Evolutionary conservation across 2,888 invertebrate species (phyloP), one percentile per base, ranked within the genome.

Genomic region (Megastigmus dorsalis): DNA sequence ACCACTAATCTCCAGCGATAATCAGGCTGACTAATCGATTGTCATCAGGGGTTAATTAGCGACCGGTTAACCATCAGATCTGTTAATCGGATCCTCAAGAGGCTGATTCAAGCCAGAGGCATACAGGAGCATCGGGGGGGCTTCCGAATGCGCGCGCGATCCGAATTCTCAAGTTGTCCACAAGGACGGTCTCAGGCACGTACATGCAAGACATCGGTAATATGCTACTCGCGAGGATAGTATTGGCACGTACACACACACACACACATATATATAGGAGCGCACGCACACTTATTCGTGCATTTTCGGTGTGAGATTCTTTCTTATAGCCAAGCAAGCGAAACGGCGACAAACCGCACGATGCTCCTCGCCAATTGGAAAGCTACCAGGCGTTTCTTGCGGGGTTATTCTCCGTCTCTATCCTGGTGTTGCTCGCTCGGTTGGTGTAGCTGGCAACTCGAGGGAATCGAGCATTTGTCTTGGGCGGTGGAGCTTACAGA

Each of bases 301-400:
- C 60, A 67, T 67, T 66, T 67, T 36, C 59, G n/a, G 59, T 66
- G 59, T 23, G 59, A 59, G 66, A 66, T n/a, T n/a, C n/a, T n/a
- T n/a, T n/a, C n/a, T n/a, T n/a, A 13, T n/a, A 20, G 30, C n/a
- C 10, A n/a, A 33, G n/a, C 38, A 50, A 43, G 4, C 23, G 59
- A 20, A 43, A 18, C 69, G 28, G 38, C 54, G 63, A 55, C 38
- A 66, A 62, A 60, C 59, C 48, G 41, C 41, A n/a, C n/a, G 43
- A 4, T n/a, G 26, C 20, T 30, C 9, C 55, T 67, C 54, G 57
- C 38, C 63, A 69, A 57, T 63, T 69, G 55, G 60, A 69, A 68
- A 55, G 15, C 74, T 20, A 74, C 57, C 50, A 63, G 18, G 20
- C 30, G 60, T 45, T 54, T 60, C 59, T 66, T 54, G 43, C 30